These are phyloP conservation scores for Thecocarcelia acutangulata DNA, from an alignment of 2,888 invertebrate genomes.

Conservation along the genomic window DNA sequence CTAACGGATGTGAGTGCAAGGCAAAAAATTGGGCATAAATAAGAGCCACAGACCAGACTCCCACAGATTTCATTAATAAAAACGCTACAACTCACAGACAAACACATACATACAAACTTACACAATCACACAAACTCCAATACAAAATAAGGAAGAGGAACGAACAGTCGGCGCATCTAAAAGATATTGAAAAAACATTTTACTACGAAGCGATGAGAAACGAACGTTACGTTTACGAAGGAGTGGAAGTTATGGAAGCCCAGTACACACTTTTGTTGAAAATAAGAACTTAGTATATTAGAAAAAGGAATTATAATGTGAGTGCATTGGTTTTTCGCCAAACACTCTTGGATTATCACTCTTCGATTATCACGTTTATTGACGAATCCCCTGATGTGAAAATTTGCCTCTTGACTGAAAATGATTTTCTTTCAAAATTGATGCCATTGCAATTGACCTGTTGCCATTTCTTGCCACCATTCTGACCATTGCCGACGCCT, in stretches of 20 bases:
- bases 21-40: constrained; percentile 26
- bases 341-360: too few relatives aligned
- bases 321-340: too few relatives aligned
- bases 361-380: too few relatives aligned
- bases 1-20: neutral
- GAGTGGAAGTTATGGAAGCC: neutral
- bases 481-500: too few relatives aligned
- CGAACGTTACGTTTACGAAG: neutral
- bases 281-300: neutral
- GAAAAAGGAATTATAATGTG: too few relatives aligned
- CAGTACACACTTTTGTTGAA: neutral
- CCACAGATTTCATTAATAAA: constrained; percentile 59
- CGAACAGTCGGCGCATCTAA: constrained; percentile 28
- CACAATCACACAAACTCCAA: neutral
- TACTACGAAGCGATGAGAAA: neutral
- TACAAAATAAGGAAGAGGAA: neutral
- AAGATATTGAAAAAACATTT: constrained; percentile 1
- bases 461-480: too few relatives aligned
- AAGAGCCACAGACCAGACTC: constrained; percentile 33
- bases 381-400: too few relatives aligned
- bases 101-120: neutral
- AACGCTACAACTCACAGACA: constrained; percentile 15
- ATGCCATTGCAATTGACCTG: too few relatives aligned
- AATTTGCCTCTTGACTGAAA: too few relatives aligned
- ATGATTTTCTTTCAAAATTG: too few relatives aligned